phyloP scores from a whole-genome alignment of 2,797 vertebrate genomes.

The Pygocentrus nattereri region DNA sequence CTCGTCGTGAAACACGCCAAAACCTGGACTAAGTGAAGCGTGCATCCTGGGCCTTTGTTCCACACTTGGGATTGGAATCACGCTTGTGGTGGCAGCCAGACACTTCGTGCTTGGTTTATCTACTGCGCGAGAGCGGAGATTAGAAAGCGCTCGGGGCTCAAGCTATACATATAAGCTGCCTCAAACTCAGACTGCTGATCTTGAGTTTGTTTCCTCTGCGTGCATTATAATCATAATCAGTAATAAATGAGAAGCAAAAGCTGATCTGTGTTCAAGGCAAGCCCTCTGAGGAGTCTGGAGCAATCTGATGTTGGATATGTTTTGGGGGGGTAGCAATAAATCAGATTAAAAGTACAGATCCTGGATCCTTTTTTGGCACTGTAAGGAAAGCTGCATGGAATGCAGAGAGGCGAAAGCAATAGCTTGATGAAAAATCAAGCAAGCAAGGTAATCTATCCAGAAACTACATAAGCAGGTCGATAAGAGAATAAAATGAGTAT shows the following conservation, averaged over 20 bases:
- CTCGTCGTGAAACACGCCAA: neutral
- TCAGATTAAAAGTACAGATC: constrained; percentile 8
- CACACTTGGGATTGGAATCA: constrained; percentile 11
- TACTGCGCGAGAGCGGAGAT: neutral
- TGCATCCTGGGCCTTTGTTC: constrained; percentile 6
- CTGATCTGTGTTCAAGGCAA: neutral
- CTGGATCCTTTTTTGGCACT: neutral
- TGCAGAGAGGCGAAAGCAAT: neutral
- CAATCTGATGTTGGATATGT: neutral
- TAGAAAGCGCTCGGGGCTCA: neutral
- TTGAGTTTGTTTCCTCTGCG: neutral
- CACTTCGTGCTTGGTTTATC: neutral
- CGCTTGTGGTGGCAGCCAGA: constrained; percentile 1
- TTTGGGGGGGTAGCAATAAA: neutral
- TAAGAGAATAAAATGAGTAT: no score
- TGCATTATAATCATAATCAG: neutral
- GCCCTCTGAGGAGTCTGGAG: neutral
- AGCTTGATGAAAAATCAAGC: no score
- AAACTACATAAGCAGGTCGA: no score
- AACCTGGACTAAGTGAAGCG: neutral
- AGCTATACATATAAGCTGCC: neutral
- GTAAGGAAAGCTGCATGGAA: neutral
- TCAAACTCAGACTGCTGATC: neutral
- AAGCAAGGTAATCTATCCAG: no score
- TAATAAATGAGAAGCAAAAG: neutral